Conservation (phyloP, 2,113 vertebrate species). For the Nothocercus nigrocapillus region DNA sequence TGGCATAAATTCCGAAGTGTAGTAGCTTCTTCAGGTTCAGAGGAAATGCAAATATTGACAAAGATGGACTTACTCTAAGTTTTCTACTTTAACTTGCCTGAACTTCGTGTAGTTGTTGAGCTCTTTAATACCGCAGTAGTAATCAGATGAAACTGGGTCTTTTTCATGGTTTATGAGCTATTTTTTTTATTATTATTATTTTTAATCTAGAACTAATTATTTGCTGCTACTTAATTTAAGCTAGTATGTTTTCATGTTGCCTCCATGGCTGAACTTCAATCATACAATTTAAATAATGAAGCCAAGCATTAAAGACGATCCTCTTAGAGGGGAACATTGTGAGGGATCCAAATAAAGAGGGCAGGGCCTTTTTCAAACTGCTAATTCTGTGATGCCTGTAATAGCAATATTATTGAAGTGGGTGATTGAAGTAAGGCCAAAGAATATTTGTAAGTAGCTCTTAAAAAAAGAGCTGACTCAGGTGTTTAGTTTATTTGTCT, state of each 20-base stretch:
- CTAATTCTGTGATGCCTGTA: neutral
- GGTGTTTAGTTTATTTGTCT: neutral
- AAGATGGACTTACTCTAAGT: neutral
- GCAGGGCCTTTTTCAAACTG: neutral
- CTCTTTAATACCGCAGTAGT: slow-evolving; percentile 20
- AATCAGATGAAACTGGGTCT: slow-evolving; percentile 12
- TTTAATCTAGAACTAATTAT: slow-evolving; percentile 29
- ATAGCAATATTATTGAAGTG: neutral
- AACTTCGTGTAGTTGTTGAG: neutral
- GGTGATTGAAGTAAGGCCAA: neutral
- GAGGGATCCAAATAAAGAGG: slow-evolving; percentile 31
- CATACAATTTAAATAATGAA: slow-evolving; percentile 47
- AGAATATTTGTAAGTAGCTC: neutral
- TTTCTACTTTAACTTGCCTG: slow-evolving; percentile 6
- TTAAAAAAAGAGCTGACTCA: neutral
- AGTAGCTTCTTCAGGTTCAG: neutral
- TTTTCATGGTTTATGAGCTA: slow-evolving; percentile 31
- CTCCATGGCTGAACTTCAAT: slow-evolving; percentile 27
- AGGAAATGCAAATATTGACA: neutral
- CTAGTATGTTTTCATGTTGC: slow-evolving; percentile 18
- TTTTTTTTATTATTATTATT: slow-evolving; percentile 10
- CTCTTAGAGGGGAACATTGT: neutral
- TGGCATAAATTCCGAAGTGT: neutral
- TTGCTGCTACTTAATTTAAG: slow-evolving; percentile 25
- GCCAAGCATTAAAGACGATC: neutral